Percentiles rank a stretch among this genome's conserved stretches.
Evolutionary conservation across 2,797 vertebrate genomes (phyloP).

Genomic region (Podarcis siculus): DNA sequence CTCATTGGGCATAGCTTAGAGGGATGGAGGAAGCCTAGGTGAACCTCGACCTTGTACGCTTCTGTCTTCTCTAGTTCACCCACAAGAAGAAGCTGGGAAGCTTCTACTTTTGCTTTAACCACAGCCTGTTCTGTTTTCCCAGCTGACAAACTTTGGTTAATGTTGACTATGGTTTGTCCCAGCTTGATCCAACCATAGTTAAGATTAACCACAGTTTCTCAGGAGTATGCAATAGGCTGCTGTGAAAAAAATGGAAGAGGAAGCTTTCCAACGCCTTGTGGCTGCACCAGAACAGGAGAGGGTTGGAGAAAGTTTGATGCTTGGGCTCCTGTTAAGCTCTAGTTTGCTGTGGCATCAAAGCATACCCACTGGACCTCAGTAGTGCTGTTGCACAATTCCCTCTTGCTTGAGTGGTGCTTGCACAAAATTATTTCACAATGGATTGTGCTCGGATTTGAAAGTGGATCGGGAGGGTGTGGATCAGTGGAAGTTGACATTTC

Average conservation of each 20-base stretch:
- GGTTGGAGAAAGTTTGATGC: neutral
- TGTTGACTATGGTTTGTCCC: neutral
- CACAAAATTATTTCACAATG: neutral
- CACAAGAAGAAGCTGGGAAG: neutral
- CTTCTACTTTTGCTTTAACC: neutral
- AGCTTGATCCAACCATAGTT: too few species aligned
- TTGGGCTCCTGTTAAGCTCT: neutral
- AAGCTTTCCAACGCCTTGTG: neutral
- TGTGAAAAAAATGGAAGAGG: too few species aligned
- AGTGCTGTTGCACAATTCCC: neutral
- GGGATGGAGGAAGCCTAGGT: neutral
- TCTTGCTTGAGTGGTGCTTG: neutral
- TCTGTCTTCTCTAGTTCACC: neutral
- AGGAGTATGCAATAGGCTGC: too few species aligned
- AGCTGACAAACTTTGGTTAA: neutral
- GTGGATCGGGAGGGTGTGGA: slow-evolving; percentile 11
- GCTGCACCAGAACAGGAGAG: neutral
- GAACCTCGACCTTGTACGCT: neutral
- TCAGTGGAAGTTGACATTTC: slow-evolving; percentile 43
- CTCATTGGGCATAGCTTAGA: neutral
- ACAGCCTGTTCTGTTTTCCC: neutral
- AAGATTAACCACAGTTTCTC: too few species aligned
- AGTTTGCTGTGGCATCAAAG: neutral
- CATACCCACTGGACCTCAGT: neutral
- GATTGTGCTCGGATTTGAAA: slow-evolving; percentile 37